Conservation (phyloP, 2,888 invertebrate genomes). For the Chymomyza procnemis region DNA sequence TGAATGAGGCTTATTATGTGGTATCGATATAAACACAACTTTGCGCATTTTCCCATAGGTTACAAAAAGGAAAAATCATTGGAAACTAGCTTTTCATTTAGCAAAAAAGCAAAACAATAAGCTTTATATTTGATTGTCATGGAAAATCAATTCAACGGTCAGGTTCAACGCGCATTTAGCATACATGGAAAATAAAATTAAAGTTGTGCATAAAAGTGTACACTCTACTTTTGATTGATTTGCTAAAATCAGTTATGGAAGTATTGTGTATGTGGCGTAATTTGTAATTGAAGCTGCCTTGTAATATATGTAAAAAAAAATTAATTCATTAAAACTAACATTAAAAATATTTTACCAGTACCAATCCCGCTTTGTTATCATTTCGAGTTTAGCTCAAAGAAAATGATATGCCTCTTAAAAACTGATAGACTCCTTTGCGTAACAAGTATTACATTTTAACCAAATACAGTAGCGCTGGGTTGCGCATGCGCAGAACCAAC, state of each 20-base stretch:
- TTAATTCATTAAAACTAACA: too few relatives aligned
- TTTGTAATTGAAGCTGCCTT: too few relatives aligned
- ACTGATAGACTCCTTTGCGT: not conserved
- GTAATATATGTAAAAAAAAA: too few relatives aligned
- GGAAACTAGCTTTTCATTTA: not conserved
- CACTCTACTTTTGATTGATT: too few relatives aligned
- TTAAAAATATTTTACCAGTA: too few relatives aligned
- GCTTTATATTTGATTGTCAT: not conserved
- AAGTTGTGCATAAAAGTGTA: too few relatives aligned
- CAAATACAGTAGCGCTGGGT: slow-evolving; percentile 38
- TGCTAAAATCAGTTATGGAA: too few relatives aligned
- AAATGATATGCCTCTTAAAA: not conserved
- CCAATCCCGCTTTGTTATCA: too few relatives aligned
- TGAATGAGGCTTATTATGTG: not conserved
- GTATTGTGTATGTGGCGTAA: too few relatives aligned
- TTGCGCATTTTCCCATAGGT: not conserved
- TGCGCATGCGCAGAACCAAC: slow-evolving; percentile 62
- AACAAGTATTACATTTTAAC: not conserved
- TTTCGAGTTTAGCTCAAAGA: too few relatives aligned
- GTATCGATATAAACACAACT: not conserved
- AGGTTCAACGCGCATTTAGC: not conserved
- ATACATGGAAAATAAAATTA: not conserved
- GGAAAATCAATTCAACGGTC: not conserved
- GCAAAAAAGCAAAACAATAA: not conserved
- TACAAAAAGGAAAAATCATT: not conserved